Percentiles rank a stretch among this genome's conserved stretches.
Conservation (phyloP, 64 coral and sea anemone species). For the Stichodactyla mertensii region DNA sequence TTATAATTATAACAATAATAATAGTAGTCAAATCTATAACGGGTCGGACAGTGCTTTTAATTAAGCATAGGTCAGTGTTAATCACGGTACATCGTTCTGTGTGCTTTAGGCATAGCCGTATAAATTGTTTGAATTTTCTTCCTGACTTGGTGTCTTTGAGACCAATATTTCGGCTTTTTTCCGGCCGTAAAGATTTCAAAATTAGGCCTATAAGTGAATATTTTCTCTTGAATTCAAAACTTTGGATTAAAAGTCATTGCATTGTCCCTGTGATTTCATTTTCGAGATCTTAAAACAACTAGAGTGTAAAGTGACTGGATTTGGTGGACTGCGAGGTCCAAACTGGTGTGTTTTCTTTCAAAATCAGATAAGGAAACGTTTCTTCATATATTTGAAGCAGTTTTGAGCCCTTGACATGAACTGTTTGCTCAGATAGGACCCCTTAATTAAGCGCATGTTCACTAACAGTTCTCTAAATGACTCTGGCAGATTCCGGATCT, state of each 20-base stretch:
- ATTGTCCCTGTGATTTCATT: neutral
- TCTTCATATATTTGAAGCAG: conserved; percentile 5
- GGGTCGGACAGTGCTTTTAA: neutral
- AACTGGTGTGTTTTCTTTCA: neutral
- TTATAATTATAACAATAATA: neutral
- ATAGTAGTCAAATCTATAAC: neutral
- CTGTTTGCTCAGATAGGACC: neutral
- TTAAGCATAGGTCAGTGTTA: neutral
- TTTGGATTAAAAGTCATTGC: neutral
- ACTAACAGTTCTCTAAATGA: neutral
- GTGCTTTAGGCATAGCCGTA: neutral
- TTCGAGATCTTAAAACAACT: neutral
- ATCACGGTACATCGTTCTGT: neutral
- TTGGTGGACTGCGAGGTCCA: neutral
- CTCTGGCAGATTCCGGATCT: neutral
- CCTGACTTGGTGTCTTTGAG: neutral
- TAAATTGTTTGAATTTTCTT: neutral
- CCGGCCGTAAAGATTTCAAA: neutral
- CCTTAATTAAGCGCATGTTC: neutral
- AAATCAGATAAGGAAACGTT: neutral
- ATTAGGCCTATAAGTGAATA: conserved; percentile 6
- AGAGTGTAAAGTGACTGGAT: neutral
- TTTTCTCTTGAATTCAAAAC: neutral
- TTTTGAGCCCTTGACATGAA: neutral
- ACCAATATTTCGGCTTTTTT: neutral